Conservation (phyloP, 2,888 invertebrate genomes). For the Argyresthia goedartella region DNA sequence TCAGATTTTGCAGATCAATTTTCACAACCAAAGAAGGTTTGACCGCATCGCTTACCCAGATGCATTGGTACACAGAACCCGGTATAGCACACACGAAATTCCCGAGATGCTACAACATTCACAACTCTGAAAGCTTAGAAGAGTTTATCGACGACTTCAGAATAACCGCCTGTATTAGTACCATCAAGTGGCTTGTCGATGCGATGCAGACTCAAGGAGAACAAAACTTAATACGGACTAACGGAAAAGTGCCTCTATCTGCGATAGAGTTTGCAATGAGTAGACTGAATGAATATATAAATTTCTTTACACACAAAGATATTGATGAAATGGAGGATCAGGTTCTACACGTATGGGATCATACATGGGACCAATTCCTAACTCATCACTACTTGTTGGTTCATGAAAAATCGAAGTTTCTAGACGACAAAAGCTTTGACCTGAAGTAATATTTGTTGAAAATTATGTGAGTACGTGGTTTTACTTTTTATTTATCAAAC, state of each 20-base stretch:
- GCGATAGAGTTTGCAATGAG: conserved; percentile 86
- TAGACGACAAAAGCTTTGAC: conserved; percentile 42
- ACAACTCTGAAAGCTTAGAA: conserved; percentile 84
- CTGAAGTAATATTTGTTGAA: conserved; percentile 28
- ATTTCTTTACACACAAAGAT: conserved; percentile 79
- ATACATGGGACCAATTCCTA: conserved; percentile 92
- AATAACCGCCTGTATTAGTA: conserved; percentile 87
- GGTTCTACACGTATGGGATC: conserved; percentile 77
- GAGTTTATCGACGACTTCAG: conserved; percentile 92
- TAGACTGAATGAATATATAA: conserved; percentile 83
- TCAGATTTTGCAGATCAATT: conserved; percentile 86
- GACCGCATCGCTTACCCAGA: conserved; percentile 81
- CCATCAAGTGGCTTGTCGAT: conserved; percentile 83
- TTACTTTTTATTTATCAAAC: neutral
- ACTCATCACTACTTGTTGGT: conserved; percentile 77
- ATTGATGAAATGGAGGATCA: conserved; percentile 81
- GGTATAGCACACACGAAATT: conserved; percentile 85
- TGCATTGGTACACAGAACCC: conserved; percentile 88
- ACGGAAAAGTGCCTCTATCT: conserved; percentile 79
- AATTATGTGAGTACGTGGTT: neutral
- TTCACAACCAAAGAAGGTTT: conserved; percentile 95
- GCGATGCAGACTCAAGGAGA: conserved; percentile 68
- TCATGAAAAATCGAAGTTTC: conserved; percentile 72
- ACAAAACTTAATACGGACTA: conserved; percentile 52
- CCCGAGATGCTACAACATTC: conserved; percentile 89